phyloP scores from a whole-genome alignment of 2,113 vertebrate genomes.

The Phoenicopterus ruber region DNA sequence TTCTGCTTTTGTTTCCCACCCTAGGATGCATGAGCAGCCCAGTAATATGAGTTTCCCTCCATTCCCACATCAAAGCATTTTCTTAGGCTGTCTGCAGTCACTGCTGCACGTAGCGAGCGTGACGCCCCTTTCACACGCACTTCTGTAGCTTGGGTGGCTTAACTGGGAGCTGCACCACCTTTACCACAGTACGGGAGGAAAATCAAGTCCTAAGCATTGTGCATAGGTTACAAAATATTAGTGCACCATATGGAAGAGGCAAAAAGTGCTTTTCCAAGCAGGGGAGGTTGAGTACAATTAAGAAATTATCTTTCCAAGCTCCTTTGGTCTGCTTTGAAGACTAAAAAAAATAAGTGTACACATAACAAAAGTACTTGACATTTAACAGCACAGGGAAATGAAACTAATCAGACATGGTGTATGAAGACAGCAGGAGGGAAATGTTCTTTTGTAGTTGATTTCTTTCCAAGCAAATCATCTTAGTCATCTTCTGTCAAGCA shows the following conservation, averaged over 20 bases:
- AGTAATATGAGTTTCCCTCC: not conserved
- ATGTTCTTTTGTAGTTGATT: not conserved
- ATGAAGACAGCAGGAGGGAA: conserved; percentile 14
- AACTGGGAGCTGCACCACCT: not conserved
- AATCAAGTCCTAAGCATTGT: not conserved
- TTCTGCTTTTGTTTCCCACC: not conserved
- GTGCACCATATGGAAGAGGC: not conserved
- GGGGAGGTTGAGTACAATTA: not conserved
- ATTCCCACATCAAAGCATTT: not conserved
- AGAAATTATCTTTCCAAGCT: not conserved
- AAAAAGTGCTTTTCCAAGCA: not conserved
- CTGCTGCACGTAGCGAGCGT: not conserved
- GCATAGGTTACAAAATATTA: not conserved
- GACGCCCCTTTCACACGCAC: not conserved
- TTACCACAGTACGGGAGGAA: not conserved
- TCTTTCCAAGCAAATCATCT: conserved; percentile 13
- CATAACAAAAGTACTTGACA: not conserved
- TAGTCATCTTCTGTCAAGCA: not conserved
- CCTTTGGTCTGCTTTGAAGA: not conserved
- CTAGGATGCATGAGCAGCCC: not conserved
- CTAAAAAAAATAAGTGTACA: not conserved
- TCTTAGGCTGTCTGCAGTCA: not conserved
- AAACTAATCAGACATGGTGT: not conserved
- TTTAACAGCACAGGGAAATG: not conserved
- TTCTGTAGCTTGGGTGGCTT: not conserved